These are phyloP conservation scores for Tupaia chinensis DNA, from an alignment of 2,113 vertebrate species.

Conservation along the genomic window DNA sequence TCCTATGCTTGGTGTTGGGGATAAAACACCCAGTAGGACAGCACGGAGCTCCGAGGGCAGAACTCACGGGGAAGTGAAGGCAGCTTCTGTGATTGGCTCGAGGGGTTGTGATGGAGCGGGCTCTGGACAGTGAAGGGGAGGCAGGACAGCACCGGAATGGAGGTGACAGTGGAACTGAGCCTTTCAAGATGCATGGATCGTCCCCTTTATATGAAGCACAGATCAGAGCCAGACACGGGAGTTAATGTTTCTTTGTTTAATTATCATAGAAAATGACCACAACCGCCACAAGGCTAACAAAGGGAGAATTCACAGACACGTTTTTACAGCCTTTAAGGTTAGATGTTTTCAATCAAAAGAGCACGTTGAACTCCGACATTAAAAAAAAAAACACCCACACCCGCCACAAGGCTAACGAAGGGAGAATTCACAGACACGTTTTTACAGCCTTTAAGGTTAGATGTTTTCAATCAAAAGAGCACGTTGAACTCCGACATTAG, in stretches of 20 bases:
- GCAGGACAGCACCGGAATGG: not conserved
- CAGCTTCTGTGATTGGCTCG: too few species aligned
- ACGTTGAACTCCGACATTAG: constrained; percentile 56
- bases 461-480: constrained; percentile 78
- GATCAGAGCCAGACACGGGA: not conserved
- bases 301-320: not conserved
- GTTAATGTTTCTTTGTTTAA: not conserved
- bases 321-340: constrained; percentile 37
- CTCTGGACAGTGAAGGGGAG: accelerated
- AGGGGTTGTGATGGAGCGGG: accelerated
- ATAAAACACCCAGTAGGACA: too few species aligned
- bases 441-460: constrained; percentile 47
- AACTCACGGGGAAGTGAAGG: accelerated
- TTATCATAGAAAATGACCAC: constrained; percentile 42
- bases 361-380: too few species aligned
- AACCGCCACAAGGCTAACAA: not conserved
- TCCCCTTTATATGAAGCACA: not conserved
- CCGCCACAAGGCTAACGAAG: not conserved
- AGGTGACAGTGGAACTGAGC: not conserved
- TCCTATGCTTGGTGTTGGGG: accelerated
- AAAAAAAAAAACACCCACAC: constrained; percentile 36
- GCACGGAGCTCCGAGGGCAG: too few species aligned
- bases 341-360: constrained; percentile 79
- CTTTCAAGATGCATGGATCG: not conserved
- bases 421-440: not conserved